Conservation (phyloP, 2,113 vertebrate species). For the Spea bombifrons region DNA sequence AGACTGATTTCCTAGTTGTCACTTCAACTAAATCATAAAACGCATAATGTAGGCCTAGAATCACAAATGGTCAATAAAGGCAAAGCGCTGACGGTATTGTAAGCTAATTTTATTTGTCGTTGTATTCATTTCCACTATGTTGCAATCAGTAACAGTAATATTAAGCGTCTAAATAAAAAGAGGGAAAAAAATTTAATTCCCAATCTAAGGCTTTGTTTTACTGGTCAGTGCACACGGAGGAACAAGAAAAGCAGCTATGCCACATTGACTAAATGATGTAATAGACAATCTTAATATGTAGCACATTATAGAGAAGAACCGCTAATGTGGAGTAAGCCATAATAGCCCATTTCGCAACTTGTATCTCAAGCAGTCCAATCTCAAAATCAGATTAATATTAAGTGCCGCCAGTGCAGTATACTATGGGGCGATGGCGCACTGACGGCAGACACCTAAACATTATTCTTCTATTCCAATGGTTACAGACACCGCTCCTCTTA, state of each 20-base stretch:
- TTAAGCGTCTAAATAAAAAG: neutral
- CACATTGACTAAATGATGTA: neutral
- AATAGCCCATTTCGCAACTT: neutral
- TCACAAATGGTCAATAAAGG: constrained; percentile 27
- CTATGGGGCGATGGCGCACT: too few species aligned
- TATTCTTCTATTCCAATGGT: too few species aligned
- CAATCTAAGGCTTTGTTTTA: neutral
- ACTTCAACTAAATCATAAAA: constrained; percentile 22
- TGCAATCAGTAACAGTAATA: neutral
- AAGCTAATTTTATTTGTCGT: constrained; percentile 22
- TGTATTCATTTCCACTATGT: constrained; percentile 3
- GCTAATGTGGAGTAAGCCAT: neutral
- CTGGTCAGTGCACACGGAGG: neutral
- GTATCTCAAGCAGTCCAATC: too few species aligned
- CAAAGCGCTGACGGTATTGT: neutral
- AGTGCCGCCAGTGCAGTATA: too few species aligned
- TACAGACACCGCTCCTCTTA: too few species aligned
- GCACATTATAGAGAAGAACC: neutral
- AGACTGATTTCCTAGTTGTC: constrained; percentile 19
- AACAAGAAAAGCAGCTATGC: neutral
- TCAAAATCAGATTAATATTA: too few species aligned
- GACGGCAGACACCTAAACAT: too few species aligned
- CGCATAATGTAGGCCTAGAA: neutral
- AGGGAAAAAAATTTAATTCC: neutral
- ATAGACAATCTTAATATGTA: neutral